Evolutionary conservation across 2,113 vertebrate genomes (phyloP).

Genomic region (Poeciliopsis retropinna): DNA sequence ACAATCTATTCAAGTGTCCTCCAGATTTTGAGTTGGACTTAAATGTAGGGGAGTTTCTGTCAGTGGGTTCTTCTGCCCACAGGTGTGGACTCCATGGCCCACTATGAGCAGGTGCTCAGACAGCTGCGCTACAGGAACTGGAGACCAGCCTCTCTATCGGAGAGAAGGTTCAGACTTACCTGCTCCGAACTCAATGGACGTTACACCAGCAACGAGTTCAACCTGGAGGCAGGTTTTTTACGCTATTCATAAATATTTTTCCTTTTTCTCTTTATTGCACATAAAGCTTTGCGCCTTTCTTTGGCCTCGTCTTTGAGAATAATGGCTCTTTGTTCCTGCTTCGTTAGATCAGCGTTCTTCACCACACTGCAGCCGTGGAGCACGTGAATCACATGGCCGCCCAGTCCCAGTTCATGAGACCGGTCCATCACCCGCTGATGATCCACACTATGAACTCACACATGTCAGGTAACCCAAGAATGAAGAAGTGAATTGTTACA

Average conservation of each 20-base stretch:
- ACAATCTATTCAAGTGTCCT: neutral
- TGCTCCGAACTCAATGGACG: slow-evolving; percentile 96
- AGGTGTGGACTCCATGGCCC: slow-evolving; percentile 95
- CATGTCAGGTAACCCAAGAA: slow-evolving; percentile 79
- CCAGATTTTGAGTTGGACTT: neutral
- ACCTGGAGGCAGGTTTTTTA: slow-evolving; percentile 82
- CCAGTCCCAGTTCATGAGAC: slow-evolving; percentile 88
- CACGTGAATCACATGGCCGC: slow-evolving; percentile 88
- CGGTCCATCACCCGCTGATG: slow-evolving; percentile 84
- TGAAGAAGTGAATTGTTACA: neutral
- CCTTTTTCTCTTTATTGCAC: neutral
- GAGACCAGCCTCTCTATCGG: slow-evolving; percentile 75
- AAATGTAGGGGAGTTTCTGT: neutral
- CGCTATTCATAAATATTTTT: neutral
- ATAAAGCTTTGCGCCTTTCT: neutral
- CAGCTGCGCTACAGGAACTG: slow-evolving; percentile 91
- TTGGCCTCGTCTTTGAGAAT: neutral
- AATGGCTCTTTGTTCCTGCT: slow-evolving; percentile 5
- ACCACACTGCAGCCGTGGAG: slow-evolving; percentile 83
- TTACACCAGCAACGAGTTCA: slow-evolving; percentile 95
- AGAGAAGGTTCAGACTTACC: slow-evolving; percentile 89
- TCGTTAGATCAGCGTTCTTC: slow-evolving; percentile 88
- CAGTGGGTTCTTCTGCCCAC: slow-evolving; percentile 1
- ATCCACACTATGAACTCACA: slow-evolving; percentile 74
- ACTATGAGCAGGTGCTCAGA: slow-evolving; percentile 89